Conservation (phyloP, 2,113 vertebrate genomes). For the Orthonyx spaldingii region DNA sequence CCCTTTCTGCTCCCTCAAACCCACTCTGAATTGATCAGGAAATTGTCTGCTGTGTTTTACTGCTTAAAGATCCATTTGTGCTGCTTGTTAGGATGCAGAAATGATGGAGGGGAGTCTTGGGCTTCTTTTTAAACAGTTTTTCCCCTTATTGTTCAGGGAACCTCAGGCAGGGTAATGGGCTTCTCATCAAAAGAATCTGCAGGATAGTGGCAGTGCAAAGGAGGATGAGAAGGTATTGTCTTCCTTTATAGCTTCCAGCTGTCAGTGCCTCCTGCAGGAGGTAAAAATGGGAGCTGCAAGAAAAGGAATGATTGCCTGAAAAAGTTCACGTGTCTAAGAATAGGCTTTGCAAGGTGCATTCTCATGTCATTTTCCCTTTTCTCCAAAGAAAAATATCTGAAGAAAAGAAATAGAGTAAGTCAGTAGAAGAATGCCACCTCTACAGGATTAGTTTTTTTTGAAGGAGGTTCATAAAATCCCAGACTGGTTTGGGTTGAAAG, state of each 20-base stretch:
- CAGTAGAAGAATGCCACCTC: neutral
- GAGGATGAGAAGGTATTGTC: neutral
- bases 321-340: neutral
- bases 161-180: neutral
- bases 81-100: neutral
- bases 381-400: neutral
- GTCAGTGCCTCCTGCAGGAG: neutral
- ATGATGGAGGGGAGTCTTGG: neutral
- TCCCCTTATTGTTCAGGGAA: neutral
- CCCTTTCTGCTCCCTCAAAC: neutral
- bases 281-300: neutral
- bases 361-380: neutral
- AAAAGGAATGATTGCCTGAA: neutral
- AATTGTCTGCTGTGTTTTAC: neutral
- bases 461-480: neutral
- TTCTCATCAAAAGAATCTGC: neutral
- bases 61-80: neutral
- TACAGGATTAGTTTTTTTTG: neutral
- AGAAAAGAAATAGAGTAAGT: accelerated
- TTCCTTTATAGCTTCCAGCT: neutral
- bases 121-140: neutral
- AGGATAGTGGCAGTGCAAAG: neutral
- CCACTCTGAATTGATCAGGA: neutral
- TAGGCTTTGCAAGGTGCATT: neutral
- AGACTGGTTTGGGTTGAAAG: neutral